Evolutionary conservation across 2,113 vertebrate genomes (phyloP), one percentile per base, ranked within the genome.

Genomic region (Hiodon tergisus): DNA sequence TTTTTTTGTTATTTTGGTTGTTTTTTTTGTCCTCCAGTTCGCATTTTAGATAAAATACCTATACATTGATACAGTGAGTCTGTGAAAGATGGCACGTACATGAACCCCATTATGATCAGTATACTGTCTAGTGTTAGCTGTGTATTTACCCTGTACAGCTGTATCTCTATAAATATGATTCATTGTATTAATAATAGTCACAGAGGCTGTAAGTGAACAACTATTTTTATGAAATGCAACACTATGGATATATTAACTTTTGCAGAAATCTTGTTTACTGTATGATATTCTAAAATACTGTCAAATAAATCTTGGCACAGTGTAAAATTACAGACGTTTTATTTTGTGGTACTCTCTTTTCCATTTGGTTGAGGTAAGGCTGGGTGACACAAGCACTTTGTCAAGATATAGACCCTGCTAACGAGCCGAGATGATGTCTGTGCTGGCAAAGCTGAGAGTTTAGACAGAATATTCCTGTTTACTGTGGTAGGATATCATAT

Each of bases 191-290:
- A 87, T 78, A 84, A 94, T 93, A 95, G 94, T 96, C 94, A 96
- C 93, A 94, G 94, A 96, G 94, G 94, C 94, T 96, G 92, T 92
- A 96, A 94, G 95, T 94, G 95, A 98, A 92, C 94, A 95, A 95
- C 93, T 98, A 98, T 99, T 99, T 99, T 99, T 99, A 98, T 96
- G 93, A 96, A 97, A 95, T 90, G 93, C 94, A 95, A 93, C 95
- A 94, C 91, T 95, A 96, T 92, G 94, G 94, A 96, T 96, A 98
- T 97, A 97, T 95, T 94, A 96, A 96, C 95, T 99, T 98, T 98
- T 97, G 93, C 95, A 98, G 91, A 96, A 93, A 96, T 91, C 93
- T 97, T 96, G 95, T 98, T 98, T 99, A 98, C 95, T 96, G 96
- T 98, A 98, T 94, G 92, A 96, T 98, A 96, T 93, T 94, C 95